Base-by-base conservation (phyloP, 2,797 vertebrate species). In the Champsocephalus esox region DNA sequence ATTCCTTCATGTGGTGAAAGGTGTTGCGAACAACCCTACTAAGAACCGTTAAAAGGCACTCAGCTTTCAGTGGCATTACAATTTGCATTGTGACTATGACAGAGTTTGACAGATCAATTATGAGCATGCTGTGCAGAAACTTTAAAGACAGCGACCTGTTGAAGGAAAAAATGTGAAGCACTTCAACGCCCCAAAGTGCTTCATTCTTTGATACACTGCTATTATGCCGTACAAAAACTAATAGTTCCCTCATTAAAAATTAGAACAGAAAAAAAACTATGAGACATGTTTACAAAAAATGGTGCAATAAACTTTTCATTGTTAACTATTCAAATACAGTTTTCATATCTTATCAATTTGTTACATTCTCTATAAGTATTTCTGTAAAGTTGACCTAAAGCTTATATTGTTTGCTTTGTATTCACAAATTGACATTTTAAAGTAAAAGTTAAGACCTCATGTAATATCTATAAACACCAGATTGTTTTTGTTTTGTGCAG, bases 51-150 rank as follows among this genome's bases (percentile, higher is more conserved):
- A n/a, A 77, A 82, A 69, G 56, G 73, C 32, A 48, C 44, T 63
- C 46, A 3, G 32, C 49, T 62, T 75, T 71, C 52, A 69, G 52
- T 11, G 1, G 28, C 34, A 5, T 81, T 73, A 62, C 1, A 66
- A 32, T 71, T 59, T 70, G 49, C 85, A 61, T 79, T 75, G 79
- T 70, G 77, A 77, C 64, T 56, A 67, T 78, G 75, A 74, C 77
- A 43, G 45, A 63, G 59, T 69, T 66, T 86, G 81, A 82, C 70
- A 48, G 62, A 74, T 83, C 77, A 87, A 89, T 88, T 88, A 85
- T 66, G 21, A 70, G 21, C 72, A 16, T 2, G 21, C 73, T 61
- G 63, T 10, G 56, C 49, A 14, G 21, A 61, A 61, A 59, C 50
- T 83, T 58, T 69, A 38, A 79, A 13, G 63, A 43, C 4, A 51